These are phyloP conservation scores for Chamaea fasciata DNA, from an alignment of 2,113 vertebrate genomes.

Conservation along the genomic window DNA sequence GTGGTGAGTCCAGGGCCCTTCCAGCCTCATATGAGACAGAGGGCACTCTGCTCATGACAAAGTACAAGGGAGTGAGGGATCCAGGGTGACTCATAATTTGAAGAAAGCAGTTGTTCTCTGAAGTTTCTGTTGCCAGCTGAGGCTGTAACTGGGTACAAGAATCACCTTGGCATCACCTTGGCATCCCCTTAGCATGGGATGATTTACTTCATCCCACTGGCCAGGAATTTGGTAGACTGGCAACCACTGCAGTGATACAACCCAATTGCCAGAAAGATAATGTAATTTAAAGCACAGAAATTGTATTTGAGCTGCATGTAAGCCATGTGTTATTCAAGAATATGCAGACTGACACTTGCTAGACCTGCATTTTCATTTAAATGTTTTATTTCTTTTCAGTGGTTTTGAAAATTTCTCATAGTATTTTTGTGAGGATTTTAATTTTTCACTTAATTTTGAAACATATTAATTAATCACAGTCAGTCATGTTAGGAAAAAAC, in stretches of 20 bases:
- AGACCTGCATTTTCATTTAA: background rate
- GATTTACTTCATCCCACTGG: background rate
- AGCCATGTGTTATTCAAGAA: background rate
- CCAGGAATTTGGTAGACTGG: background rate
- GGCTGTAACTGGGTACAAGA: background rate
- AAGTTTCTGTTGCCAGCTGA: background rate
- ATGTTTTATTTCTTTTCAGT: background rate
- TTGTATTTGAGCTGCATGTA: background rate
- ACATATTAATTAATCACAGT: background rate
- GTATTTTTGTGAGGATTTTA: background rate
- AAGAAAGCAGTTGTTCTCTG: background rate
- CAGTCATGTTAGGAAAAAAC: background rate
- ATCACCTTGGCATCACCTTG: conserved; percentile 8
- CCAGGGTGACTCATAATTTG: background rate
- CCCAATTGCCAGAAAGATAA: background rate
- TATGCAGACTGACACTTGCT: background rate
- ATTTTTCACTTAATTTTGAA: background rate
- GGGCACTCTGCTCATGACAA: background rate
- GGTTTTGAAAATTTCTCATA: background rate
- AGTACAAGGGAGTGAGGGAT: background rate
- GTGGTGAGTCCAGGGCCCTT: background rate
- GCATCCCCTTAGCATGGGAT: background rate
- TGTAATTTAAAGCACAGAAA: background rate
- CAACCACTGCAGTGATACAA: background rate
- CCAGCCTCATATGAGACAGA: background rate